Evolutionary conservation across 2,888 invertebrate genomes (phyloP).

Genomic region (Latrodectus elegans): DNA sequence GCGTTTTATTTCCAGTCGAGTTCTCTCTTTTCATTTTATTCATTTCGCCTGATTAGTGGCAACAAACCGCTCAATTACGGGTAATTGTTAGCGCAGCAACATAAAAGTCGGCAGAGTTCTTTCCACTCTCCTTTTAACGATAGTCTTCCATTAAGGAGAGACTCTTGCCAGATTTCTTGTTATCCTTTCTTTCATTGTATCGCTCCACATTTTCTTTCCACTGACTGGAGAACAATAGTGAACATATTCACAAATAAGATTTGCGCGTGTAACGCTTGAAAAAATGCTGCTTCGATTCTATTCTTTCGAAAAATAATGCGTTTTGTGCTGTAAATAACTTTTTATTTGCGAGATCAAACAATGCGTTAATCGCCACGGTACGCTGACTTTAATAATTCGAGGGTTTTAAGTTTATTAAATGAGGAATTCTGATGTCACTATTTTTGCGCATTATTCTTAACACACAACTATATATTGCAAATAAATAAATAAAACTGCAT

Average conservation of each 20-base stretch:
- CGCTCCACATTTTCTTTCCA: slow-evolving; percentile 5
- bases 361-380: slow-evolving; percentile 44
- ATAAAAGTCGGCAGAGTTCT: slow-evolving; percentile 31
- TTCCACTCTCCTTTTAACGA: slow-evolving; percentile 37
- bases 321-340: too few relatives aligned
- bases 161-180: slow-evolving; percentile 49
- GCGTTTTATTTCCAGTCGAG: slow-evolving; percentile 8
- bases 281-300: neutral
- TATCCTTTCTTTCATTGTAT: slow-evolving; percentile 27
- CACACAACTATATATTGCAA: too few relatives aligned
- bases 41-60: slow-evolving; percentile 41
- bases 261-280: neutral
- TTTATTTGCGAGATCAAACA: slow-evolving; percentile 33
- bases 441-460: too few relatives aligned
- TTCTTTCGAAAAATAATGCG: too few relatives aligned
- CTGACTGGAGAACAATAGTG: slow-evolving; percentile 17
- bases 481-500: too few relatives aligned
- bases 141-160: slow-evolving; percentile 11
- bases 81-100: slow-evolving; percentile 36
- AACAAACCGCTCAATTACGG: slow-evolving; percentile 48
- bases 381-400: slow-evolving; percentile 37
- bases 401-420: slow-evolving; percentile 17
- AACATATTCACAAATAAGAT: neutral
- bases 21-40: neutral
- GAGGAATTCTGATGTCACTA: too few relatives aligned